These are phyloP conservation scores for Sylvia atricapilla DNA, from an alignment of 2,113 vertebrate species.

Conservation along the genomic window DNA sequence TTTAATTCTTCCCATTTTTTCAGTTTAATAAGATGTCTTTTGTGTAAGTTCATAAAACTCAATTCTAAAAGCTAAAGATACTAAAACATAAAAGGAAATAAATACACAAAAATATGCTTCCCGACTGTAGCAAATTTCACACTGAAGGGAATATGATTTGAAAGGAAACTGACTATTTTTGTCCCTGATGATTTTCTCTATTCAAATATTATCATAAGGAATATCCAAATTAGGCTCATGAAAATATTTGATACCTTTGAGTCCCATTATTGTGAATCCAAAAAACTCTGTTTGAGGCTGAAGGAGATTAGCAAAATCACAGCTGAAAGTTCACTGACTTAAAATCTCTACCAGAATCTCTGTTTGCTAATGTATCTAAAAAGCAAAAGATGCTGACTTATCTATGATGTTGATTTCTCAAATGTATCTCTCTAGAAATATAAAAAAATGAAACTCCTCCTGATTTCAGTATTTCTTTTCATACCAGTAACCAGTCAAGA, in stretches of 20 bases:
- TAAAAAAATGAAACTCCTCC: neutral
- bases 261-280: neutral
- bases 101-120: neutral
- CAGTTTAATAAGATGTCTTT: neutral
- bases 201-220: neutral
- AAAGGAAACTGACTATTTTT: neutral
- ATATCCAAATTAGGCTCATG: neutral
- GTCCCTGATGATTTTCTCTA: neutral
- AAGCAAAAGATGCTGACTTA: neutral
- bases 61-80: neutral
- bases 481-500: neutral
- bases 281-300: neutral
- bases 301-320: neutral
- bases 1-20: neutral
- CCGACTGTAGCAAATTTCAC: neutral
- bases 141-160: neutral
- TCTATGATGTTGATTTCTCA: neutral
- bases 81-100: neutral
- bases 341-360: neutral
- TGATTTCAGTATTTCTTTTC: neutral
- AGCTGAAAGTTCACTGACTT: neutral
- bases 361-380: neutral
- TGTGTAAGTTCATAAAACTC: neutral
- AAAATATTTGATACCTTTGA: neutral
- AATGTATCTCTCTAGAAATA: neutral